phyloP scores from a whole-genome alignment of 2,888 invertebrate species.

The Parnassius glacialis region DNA sequence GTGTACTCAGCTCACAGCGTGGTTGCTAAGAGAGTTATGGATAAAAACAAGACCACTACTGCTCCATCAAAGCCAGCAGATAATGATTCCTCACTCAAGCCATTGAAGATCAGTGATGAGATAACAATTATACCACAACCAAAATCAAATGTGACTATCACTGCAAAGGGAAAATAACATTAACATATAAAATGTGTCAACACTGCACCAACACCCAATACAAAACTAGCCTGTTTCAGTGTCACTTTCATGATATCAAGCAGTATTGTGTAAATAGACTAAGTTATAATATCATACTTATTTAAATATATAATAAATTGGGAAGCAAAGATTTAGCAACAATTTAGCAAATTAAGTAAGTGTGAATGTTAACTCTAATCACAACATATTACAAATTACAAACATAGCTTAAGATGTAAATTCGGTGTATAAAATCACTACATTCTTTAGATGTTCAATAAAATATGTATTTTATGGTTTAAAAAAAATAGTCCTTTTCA shows the following conservation, averaged over 20 bases:
- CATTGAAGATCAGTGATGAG: constrained; percentile 94
- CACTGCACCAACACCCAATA: constrained; percentile 39
- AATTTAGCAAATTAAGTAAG: constrained; percentile 49
- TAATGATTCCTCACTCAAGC: constrained; percentile 87
- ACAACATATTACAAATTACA: constrained; percentile 44
- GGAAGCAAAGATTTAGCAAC: constrained; percentile 57
- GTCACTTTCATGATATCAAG: constrained; percentile 55
- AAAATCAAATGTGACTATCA: constrained; percentile 68
- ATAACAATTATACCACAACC: constrained; percentile 96
- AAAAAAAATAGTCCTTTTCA: constrained; percentile 45
- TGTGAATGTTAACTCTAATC: constrained; percentile 50
- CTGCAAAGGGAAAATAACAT: constrained; percentile 74
- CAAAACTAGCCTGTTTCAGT: constrained; percentile 46
- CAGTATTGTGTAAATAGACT: constrained; percentile 75
- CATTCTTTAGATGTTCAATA: constrained; percentile 41
- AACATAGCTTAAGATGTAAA: constrained; percentile 55
- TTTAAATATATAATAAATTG: constrained; percentile 51
- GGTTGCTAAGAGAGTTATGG: constrained; percentile 92
- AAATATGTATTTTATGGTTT: constrained; percentile 47
- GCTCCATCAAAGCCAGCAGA: constrained; percentile 52
- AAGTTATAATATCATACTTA: constrained; percentile 55
- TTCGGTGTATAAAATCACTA: constrained; percentile 55
- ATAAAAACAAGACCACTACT: constrained; percentile 82
- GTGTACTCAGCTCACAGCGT: constrained; percentile 97
- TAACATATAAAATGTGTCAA: constrained; percentile 44